Percentiles rank a stretch among this genome's conserved stretches.
These are phyloP conservation scores for Sinocyclocheilus grahami DNA, from an alignment of 2,113 vertebrate species.

Conservation along the genomic window DNA sequence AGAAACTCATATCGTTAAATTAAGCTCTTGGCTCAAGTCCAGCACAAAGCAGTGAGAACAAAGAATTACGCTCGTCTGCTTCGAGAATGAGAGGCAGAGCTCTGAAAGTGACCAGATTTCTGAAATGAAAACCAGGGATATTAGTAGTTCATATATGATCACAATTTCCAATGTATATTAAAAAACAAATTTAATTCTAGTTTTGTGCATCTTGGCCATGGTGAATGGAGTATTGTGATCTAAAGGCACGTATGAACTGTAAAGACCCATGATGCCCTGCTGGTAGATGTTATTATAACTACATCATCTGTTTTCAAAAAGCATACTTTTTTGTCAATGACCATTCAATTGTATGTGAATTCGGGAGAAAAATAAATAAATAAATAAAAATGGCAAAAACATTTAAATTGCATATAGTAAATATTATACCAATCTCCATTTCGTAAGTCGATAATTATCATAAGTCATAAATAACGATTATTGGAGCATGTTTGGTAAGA, in stretches of 20 bases:
- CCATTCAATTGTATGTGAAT: too few relatives aligned
- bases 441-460: too few relatives aligned
- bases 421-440: too few relatives aligned
- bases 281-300: neutral
- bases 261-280: neutral
- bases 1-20: constrained; percentile 45
- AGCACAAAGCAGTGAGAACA: constrained; percentile 23
- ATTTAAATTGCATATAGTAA: too few relatives aligned
- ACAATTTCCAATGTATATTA: neutral
- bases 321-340: neutral
- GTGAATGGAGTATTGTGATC: neutral
- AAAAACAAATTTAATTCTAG: neutral
- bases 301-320: neutral
- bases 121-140: neutral
- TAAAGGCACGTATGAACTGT: neutral
- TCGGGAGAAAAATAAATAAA: too few relatives aligned
- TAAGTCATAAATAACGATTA: too few relatives aligned
- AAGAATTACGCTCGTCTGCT: neutral
- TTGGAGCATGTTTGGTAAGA: too few relatives aligned
- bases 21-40: constrained; percentile 30
- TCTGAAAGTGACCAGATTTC: constrained; percentile 1
- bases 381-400: too few relatives aligned
- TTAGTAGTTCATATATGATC: neutral
- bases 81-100: neutral
- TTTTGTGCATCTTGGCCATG: neutral